Percentiles rank a stretch among this genome's conserved stretches.
Conservation (phyloP, 2,888 invertebrate species). For the Stenodema calcarata region DNA sequence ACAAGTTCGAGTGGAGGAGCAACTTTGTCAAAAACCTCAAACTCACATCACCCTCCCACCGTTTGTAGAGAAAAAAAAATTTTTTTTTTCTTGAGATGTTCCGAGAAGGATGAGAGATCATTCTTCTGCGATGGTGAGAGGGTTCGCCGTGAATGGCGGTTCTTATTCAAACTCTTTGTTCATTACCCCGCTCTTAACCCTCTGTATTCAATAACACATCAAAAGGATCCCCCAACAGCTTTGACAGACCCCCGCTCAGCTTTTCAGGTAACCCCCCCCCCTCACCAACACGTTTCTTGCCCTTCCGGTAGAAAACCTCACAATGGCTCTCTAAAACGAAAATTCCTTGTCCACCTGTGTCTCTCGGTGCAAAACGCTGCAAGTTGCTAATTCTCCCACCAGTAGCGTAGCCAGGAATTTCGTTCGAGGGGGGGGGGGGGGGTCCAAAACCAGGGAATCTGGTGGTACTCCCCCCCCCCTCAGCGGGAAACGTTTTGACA, state of each 20-base stretch:
- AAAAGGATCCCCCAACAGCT: background rate
- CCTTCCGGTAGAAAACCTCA: background rate
- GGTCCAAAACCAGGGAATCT: too few species aligned
- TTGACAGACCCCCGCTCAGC: slow-evolving; percentile 2
- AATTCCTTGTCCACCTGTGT: slow-evolving; percentile 5
- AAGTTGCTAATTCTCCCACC: too few species aligned
- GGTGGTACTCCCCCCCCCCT: too few species aligned
- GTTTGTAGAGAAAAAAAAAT: background rate
- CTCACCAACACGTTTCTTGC: background rate
- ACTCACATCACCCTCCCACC: background rate
- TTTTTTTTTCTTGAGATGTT: background rate
- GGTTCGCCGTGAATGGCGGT: background rate
- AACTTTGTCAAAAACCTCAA: background rate
- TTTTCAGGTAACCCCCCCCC: background rate
- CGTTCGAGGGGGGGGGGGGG: too few species aligned
- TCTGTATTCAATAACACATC: slow-evolving; percentile 6
- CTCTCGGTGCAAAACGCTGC: too few species aligned
- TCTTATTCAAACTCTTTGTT: slow-evolving; percentile 7
- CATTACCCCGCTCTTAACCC: background rate
- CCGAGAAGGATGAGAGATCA: background rate
- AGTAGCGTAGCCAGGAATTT: too few species aligned
- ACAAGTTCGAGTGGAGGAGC: too few species aligned
- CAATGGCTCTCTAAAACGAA: background rate
- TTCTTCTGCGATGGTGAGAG: background rate
- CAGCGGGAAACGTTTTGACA: too few species aligned